Evolutionary conservation across 2,797 vertebrate species (phyloP).

Genomic region (Peromyscus attwateri): DNA sequence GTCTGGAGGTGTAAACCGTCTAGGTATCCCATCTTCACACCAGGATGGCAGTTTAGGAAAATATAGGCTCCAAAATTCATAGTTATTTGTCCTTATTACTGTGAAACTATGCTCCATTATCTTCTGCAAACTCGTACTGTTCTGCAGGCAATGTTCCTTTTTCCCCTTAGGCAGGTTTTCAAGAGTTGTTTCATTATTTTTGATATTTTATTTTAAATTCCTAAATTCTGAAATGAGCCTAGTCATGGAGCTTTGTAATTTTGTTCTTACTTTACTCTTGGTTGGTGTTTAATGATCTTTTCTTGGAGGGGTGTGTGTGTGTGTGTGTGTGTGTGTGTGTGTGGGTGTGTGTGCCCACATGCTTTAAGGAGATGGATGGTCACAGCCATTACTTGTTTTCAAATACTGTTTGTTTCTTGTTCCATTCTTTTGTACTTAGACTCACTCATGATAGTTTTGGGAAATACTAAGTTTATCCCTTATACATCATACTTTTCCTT

Average conservation of each 20-base stretch:
- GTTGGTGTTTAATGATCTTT: neutral
- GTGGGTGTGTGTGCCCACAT: neutral
- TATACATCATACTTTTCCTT: slow-evolving; percentile 43
- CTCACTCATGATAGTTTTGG: neutral
- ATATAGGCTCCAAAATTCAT: slow-evolving; percentile 11
- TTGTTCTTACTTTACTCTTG: slow-evolving; percentile 40
- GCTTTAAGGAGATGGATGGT: slow-evolving; percentile 1
- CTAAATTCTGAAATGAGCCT: slow-evolving; percentile 56
- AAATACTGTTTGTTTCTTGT: neutral
- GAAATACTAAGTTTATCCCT: slow-evolving; percentile 12
- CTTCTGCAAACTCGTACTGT: neutral
- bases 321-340: neutral
- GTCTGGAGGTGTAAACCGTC: slow-evolving; percentile 10
- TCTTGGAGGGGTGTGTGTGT: neutral
- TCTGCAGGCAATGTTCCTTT: neutral
- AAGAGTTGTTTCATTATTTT: neutral
- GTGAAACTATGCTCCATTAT: slow-evolving; percentile 52
- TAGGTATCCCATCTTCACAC: neutral
- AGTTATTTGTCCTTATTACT: slow-evolving; percentile 51
- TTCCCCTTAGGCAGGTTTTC: neutral
- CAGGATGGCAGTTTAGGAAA: slow-evolving; percentile 17
- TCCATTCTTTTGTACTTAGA: slow-evolving; percentile 5
- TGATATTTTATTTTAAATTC: neutral
- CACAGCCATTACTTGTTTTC: slow-evolving; percentile 32
- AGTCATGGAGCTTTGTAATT: neutral